Evolutionary conservation across 2,888 invertebrate genomes (phyloP).

Genomic region (Erebia ligea): DNA sequence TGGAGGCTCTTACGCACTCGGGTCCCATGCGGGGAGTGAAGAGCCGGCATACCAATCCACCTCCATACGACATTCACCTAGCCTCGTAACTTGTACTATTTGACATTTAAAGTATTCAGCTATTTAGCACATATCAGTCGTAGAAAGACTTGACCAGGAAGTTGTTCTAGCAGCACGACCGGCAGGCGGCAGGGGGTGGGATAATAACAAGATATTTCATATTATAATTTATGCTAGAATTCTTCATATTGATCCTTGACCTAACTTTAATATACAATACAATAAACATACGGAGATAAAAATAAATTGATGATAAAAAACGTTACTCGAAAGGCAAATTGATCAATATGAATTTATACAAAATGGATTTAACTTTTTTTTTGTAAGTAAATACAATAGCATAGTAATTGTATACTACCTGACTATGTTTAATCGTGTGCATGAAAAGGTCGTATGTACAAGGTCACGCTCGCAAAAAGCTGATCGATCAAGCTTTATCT

Average conservation of each 20-base stretch:
- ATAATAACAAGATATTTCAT: conserved; percentile 11
- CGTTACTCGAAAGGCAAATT: no score
- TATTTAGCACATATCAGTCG: conserved; percentile 45
- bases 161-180: conserved; percentile 4
- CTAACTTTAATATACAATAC: conserved; percentile 9
- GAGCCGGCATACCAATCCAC: conserved; percentile 40
- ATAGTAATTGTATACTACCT: conserved; percentile 4
- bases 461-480: conserved; percentile 46
- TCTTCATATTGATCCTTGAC: conserved; percentile 28
- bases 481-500: conserved; percentile 37
- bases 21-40: conserved; percentile 30
- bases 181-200: background rate
- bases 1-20: conserved; percentile 43
- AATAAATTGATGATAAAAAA: background rate
- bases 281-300: background rate
- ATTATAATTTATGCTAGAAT: conserved; percentile 21
- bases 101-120: conserved; percentile 63
- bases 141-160: conserved; percentile 37
- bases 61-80: conserved; percentile 43
- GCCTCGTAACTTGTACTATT: conserved; percentile 42
- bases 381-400: background rate
- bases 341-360: no score
- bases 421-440: conserved; percentile 25
- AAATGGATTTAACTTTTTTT: no score
- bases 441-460: conserved; percentile 45